Evolutionary conservation across 2,113 vertebrate species (phyloP), one percentile per base, ranked within the genome.

Genomic region (Aepyceros melampus): DNA sequence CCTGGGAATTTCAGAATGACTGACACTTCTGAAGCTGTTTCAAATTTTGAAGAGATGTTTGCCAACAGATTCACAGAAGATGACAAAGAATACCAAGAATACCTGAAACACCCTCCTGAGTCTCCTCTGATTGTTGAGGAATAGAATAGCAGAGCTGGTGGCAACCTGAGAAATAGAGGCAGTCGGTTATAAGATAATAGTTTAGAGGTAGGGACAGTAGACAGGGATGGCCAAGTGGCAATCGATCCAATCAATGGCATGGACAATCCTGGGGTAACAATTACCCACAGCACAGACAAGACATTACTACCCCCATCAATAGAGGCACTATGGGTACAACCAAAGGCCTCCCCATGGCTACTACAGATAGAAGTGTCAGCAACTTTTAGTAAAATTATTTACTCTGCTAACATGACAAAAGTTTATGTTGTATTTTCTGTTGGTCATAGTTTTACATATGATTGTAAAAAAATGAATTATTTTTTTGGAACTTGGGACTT

Each of bases 21-120:
- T 17, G 99, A 99, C 43, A 87, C 97, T 91, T 64, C 74, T 33
- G 16, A 67, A 67, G 62, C 33, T 67, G 62, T 67, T 67, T 7
- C 33, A 67, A n/a, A n/a, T 67, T 67, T 99, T 67, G 99, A 99
- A 98, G 98, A 98, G 76, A 98, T 99, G 99, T 99, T 99, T 97
- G 98, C 99, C 47, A 87, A 99, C 81, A 99, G 99, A 56, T 99
- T 99, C 97, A 98, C 99, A 0, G 76, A 98, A 0, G 98, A 76
- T 43, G 71, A 76, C 71, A 71, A 71, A 40, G 19, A 71, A 71
- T 36, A 71, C n/a, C 67, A 71, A 71, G 19, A 71, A 71, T 40
- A 23, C n/a, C 67, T 23, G 67, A 23, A 71, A 71, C n/a, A 71
- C 19, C 67, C 10, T 71, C n/a, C n/a, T 40, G 67, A 71, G 67